These are phyloP conservation scores for Sciaenops ocellatus DNA, from an alignment of 2,797 vertebrate genomes.

Conservation along the genomic window DNA sequence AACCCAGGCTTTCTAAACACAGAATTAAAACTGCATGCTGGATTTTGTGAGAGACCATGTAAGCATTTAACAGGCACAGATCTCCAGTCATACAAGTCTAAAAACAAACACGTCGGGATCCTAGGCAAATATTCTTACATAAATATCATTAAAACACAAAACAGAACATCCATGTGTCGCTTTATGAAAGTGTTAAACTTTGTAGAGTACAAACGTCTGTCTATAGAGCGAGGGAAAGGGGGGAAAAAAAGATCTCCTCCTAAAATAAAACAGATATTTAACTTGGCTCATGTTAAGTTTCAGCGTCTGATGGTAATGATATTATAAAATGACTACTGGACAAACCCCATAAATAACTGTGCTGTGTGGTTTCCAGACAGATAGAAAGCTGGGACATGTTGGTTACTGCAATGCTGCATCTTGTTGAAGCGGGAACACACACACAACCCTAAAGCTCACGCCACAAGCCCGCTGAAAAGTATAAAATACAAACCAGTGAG, in stretches of 20 bases:
- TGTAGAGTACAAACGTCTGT: constrained; percentile 70
- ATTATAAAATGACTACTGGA: constrained; percentile 87
- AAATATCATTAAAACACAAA: constrained; percentile 79
- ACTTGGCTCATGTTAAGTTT: constrained; percentile 81
- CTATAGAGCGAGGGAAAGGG: constrained; percentile 61
- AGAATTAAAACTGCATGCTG: constrained; percentile 24
- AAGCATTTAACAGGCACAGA: constrained; percentile 43
- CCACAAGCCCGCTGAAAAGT: constrained; percentile 48
- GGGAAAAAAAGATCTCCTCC: constrained; percentile 66
- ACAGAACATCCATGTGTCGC: constrained; percentile 75
- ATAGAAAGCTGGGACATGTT: constrained; percentile 78
- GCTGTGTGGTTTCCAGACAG: constrained; percentile 81
- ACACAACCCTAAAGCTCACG: constrained; percentile 32
- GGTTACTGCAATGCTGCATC: constrained; percentile 75
- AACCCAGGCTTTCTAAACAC: constrained; percentile 4
- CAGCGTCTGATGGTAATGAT: constrained; percentile 85
- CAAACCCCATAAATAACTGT: constrained; percentile 86
- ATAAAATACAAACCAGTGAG: constrained; percentile 55
- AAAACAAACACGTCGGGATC: constrained; percentile 64
- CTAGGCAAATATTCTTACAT: constrained; percentile 59
- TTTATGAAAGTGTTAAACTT: constrained; percentile 71
- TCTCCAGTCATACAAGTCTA: constrained; percentile 49
- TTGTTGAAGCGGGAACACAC: constrained; percentile 62
- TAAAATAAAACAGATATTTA: constrained; percentile 89
- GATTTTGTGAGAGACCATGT: constrained; percentile 37